Evolutionary conservation across 1,140 invertebrate genomes (phyloP), one percentile per base, ranked within the genome.

Genomic region (Ostrea edulis): DNA sequence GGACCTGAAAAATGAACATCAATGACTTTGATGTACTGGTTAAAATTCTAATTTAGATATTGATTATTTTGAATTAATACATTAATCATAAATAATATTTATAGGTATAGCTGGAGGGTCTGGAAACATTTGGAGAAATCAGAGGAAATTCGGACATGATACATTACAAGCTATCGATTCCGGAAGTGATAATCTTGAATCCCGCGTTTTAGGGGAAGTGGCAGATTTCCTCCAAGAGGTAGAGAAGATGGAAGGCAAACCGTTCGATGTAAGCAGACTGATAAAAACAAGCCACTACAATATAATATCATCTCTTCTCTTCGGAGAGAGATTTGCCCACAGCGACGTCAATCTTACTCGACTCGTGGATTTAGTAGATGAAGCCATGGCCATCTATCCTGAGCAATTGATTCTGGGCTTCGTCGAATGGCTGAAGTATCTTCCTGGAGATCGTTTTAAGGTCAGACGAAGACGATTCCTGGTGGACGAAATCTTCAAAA

Each of bases 271-370:
- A 11, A 77, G 29, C 22, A 77, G 14, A 14, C 25, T 77, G 4
- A 77, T 77, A 14, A 77, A 77, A 29, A 77, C 68, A 77, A 77
- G 29, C 4, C 68, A 77, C 25, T 77, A 35, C 29, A 77, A 77
- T 5, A 77, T 77, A 0, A 77, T 77, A 9, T 77, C 29, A 0
- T 77, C 68, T 17, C 29, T 77, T 8, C 25, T 77, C 35, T 77
- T 77, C 29, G 68, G 68, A 17, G 22, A 77, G 9, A 77, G 29
- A 77, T 77, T 77, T 35, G 25, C 9, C 25, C 29, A 77, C 14
- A 25, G 25, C 9, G 68, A 77, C 29, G 68, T 9, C 9, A 77
- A 22, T 29, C 68, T 77, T 12, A 77, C 25, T 9, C 22, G 25
- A 25, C 68, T 77, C 12, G 68, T 35, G 9, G 68, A 35, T 77